Evolutionary conservation across 2,888 invertebrate genomes (phyloP), one percentile per base, ranked within the genome.

Genomic region (Pogonocherus hispidulus): DNA sequence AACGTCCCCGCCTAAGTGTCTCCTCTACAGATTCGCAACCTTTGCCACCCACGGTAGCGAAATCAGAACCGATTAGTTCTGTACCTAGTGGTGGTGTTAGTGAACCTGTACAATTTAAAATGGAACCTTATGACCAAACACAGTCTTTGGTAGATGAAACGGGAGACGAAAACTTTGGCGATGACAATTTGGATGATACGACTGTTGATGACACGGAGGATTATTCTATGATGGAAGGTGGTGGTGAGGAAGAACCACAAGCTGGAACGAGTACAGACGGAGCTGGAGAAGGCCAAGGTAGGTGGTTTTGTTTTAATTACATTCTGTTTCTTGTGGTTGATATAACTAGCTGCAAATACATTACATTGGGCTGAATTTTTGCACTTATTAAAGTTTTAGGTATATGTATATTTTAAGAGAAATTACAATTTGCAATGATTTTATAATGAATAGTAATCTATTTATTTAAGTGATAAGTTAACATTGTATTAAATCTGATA

Each of bases 251-350:
- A 66, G 84, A 85, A 79, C 84, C 84, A 5, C 82, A 86, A 65
- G 82, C 84, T 11, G 84, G 85, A n/a, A 84, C 85, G 9, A 85
- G 85, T 74, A 75, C 81, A 6, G 84, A 84, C 60, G 82, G 79
- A 46, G 78, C 81, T 35, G 82, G 82, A 56, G 84, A 85, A 78
- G 82, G 82, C 77, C 85, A 86, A 86, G 86, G 86, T 85, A 84
- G 79, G 84, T 83, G 77, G 67, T 72, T 76, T 75, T 67, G 66
- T 72, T 73, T 71, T 64, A 52, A 22, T 66, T 62, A 41, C 55
- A 19, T 35, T 37, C n/a, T 35, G 37, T 20, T 66, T 52, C 69
- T 67, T 65, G 68, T 41, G 52, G 60, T 51, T 49, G 56, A 37
- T 70, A 67, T 63, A 66, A 66, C 71, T 71, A 57, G 60, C 66